Conservation (phyloP, 2,888 invertebrate genomes). For the Vandiemenella viatica region DNA sequence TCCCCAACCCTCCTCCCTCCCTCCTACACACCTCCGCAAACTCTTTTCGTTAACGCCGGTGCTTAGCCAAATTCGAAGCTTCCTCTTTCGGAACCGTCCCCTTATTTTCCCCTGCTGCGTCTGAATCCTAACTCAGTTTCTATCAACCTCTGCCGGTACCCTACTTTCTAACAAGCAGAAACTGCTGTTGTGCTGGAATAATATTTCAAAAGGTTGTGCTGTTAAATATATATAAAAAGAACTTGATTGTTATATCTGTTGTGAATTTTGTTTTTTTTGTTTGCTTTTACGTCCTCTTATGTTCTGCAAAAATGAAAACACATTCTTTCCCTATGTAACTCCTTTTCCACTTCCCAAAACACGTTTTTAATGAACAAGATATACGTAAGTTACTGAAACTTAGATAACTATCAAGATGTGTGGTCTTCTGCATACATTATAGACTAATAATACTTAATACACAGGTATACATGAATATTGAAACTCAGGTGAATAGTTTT, state of each 20-base stretch:
- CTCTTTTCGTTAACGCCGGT: background rate
- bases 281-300: constrained; percentile 20
- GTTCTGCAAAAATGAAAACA: too few relatives aligned
- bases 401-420: constrained; percentile 15
- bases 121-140: constrained; percentile 2
- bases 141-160: constrained; percentile 11
- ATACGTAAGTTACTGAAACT: constrained; percentile 32
- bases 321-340: background rate
- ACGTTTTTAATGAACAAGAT: constrained; percentile 26
- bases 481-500: constrained; percentile 29
- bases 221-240: constrained; percentile 31
- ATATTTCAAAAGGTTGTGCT: constrained; percentile 33
- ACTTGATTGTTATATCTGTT: constrained; percentile 33
- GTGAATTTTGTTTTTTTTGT: constrained; percentile 33
- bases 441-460: constrained; percentile 16
- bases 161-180: constrained; percentile 19
- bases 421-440: constrained; percentile 3
- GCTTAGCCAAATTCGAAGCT: too few relatives aligned
- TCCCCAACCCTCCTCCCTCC: background rate
- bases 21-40: background rate
- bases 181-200: constrained; percentile 20
- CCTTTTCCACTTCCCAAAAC: background rate
- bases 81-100: too few relatives aligned
- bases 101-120: background rate
- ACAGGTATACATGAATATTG: constrained; percentile 32